Evolutionary conservation across 2,797 vertebrate genomes (phyloP), one percentile per base, ranked within the genome.

Genomic region (Iguana delicatissima): DNA sequence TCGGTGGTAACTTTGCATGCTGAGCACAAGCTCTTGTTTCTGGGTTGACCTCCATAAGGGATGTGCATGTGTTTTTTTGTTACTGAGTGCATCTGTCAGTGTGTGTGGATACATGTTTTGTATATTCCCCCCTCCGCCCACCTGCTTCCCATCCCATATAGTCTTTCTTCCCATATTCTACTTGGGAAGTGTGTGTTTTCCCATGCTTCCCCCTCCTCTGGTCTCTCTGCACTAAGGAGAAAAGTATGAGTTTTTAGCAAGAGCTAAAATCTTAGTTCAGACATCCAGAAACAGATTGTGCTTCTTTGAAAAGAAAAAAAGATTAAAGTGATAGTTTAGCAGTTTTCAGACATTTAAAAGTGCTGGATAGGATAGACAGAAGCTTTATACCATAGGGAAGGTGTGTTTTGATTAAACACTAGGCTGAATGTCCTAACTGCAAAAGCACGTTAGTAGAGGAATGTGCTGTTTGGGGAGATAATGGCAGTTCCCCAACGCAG

Each of bases 1-100:
- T 87, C 55, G 88, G 91, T 92, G 85, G 59, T 89, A 89, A 86
- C 74, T 89, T 86, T 92, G 91, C 91, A 92, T 92, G 91, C 88
- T 57, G 91, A 87, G 88, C 73, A 62, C 80, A 83, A 87, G 80
- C 80, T 87, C 85, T 89, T 55, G 72, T 86, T 84, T 86, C 85
- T 84, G 80, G 91, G 85, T 72, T 92, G 88, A 87, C 67, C 84
- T 80, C 86, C 80, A 57, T 91, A 77, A 87, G 85, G 85, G 85
- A 26, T 87, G 77, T 91, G 90, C 90, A 91, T 91, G 90, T 79
- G 88, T 35, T 79, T 74, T 74, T 38, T 87, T 67, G 73, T 84
- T 79, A 91, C 13, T 69, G 89, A 77, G 90, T 86, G 72, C 72
- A 46, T 42, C 59, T 91, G 57, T 73, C 84, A 84, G 90, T 84